phyloP scores from a whole-genome alignment of 2,113 vertebrate species.

The Chamaea fasciata region DNA sequence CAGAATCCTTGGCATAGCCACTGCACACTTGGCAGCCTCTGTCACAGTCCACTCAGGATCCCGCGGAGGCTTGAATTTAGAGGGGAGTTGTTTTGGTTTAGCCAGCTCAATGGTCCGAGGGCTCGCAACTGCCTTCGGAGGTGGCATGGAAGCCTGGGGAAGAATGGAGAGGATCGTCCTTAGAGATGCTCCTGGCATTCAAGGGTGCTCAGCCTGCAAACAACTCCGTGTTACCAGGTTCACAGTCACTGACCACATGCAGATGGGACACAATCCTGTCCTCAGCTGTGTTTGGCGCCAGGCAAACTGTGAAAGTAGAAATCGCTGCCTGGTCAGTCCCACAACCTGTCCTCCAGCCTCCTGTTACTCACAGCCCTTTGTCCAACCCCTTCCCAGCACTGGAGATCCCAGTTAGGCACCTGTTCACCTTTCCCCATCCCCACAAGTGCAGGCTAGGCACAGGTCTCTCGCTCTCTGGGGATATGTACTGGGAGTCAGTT shows the following conservation, averaged over 20 bases:
- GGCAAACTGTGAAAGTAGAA: neutral
- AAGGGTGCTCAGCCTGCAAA: neutral
- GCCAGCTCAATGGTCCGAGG: slow-evolving; percentile 44
- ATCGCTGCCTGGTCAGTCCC: neutral
- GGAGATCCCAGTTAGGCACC: neutral
- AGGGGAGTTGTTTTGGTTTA: neutral
- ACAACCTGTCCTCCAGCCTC: neutral
- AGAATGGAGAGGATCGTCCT: neutral
- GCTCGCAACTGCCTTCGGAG: neutral
- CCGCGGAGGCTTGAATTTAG: neutral
- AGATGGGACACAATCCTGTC: neutral
- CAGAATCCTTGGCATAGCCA: slow-evolving; percentile 22
- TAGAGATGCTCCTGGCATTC: neutral
- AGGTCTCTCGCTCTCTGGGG: neutral
- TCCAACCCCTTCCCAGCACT: neutral
- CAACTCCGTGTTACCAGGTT: neutral
- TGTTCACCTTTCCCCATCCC: neutral
- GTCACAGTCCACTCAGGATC: slow-evolving; percentile 50
- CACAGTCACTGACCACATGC: neutral
- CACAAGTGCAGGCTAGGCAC: neutral
- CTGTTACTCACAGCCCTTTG: neutral
- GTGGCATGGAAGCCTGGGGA: neutral
- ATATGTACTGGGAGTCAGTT: neutral
- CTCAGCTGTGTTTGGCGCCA: neutral
- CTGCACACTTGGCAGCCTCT: neutral